phyloP scores from a whole-genome alignment of 2,888 invertebrate genomes.

The Atethmia centrago region DNA sequence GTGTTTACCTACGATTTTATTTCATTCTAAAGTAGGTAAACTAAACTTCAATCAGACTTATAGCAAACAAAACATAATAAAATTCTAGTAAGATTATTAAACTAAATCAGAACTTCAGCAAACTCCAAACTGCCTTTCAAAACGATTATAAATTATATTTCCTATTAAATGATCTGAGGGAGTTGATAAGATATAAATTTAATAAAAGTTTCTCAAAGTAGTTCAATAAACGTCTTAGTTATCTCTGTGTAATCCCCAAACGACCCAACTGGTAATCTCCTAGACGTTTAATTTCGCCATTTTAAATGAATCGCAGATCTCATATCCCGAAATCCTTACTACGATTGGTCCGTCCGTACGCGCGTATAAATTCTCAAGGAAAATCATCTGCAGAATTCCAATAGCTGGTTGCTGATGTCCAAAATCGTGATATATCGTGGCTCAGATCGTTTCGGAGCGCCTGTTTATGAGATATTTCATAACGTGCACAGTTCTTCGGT shows the following conservation, averaged over 20 bases:
- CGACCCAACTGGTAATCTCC: slow-evolving; percentile 80
- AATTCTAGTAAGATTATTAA: slow-evolving; percentile 46
- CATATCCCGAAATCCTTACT: slow-evolving; percentile 78
- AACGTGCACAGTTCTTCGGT: slow-evolving; percentile 73
- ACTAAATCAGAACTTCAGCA: slow-evolving; percentile 49
- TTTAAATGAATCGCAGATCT: slow-evolving; percentile 84
- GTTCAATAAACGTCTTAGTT: slow-evolving; percentile 81
- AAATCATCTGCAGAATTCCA: slow-evolving; percentile 86
- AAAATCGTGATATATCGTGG: slow-evolving; percentile 87
- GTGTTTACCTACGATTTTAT: background rate
- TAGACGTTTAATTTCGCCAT: slow-evolving; percentile 84
- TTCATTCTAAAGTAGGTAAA: slow-evolving; percentile 2
- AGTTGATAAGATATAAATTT: slow-evolving; percentile 73
- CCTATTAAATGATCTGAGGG: slow-evolving; percentile 70
- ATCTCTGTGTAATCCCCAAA: slow-evolving; percentile 80
- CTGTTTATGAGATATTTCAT: slow-evolving; percentile 90
- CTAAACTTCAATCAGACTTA: slow-evolving; percentile 7
- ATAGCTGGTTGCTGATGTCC: slow-evolving; percentile 86
- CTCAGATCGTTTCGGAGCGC: slow-evolving; percentile 75
- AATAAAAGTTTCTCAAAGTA: slow-evolving; percentile 78
- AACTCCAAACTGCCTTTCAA: slow-evolving; percentile 58
- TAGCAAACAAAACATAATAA: slow-evolving; percentile 35
- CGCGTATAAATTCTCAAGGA: slow-evolving; percentile 82
- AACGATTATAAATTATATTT: slow-evolving; percentile 72
- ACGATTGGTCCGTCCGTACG: slow-evolving; percentile 74